Conservation (phyloP, 2,113 vertebrate species). For the Gadus chalcogrammus region DNA sequence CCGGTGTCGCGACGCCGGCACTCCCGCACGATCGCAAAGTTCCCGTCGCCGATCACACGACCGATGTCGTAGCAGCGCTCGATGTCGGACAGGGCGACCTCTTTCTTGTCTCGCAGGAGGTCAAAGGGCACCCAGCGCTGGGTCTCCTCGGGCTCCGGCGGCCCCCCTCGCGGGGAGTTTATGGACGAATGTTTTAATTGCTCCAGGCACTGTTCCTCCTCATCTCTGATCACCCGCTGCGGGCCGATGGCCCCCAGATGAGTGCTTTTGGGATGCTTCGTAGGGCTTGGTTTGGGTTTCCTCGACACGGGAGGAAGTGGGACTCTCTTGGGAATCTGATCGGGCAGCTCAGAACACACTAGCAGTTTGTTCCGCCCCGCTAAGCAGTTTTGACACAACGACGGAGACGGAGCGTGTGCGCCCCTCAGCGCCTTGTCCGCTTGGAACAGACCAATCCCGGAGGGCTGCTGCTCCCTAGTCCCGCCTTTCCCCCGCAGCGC, state of each 20-base stretch:
- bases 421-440: slow-evolving; percentile 21
- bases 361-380: slow-evolving; percentile 23
- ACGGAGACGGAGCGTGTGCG: slow-evolving; percentile 12
- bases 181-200: slow-evolving; percentile 16
- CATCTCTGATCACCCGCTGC: slow-evolving; percentile 25
- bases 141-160: slow-evolving; percentile 4
- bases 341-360: slow-evolving; percentile 19
- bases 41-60: slow-evolving; percentile 88
- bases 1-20: slow-evolving; percentile 73
- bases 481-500: slow-evolving; percentile 43
- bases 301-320: slow-evolving; percentile 58
- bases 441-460: slow-evolving; percentile 40
- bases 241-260: neutral
- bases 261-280: slow-evolving; percentile 21
- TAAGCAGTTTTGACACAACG: slow-evolving; percentile 60
- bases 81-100: slow-evolving; percentile 67
- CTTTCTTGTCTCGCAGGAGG: slow-evolving; percentile 33
- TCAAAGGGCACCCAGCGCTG: slow-evolving; percentile 22
- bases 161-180: slow-evolving; percentile 26
- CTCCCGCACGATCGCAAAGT: slow-evolving; percentile 90
- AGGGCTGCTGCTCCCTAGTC: slow-evolving; percentile 30
- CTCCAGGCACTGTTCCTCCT: slow-evolving; percentile 13
- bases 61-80: slow-evolving; percentile 84
- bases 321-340: slow-evolving; percentile 29
- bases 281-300: slow-evolving; percentile 43